phyloP scores from a whole-genome alignment of 2,113 vertebrate species.

The Pseudorasbora parva region DNA sequence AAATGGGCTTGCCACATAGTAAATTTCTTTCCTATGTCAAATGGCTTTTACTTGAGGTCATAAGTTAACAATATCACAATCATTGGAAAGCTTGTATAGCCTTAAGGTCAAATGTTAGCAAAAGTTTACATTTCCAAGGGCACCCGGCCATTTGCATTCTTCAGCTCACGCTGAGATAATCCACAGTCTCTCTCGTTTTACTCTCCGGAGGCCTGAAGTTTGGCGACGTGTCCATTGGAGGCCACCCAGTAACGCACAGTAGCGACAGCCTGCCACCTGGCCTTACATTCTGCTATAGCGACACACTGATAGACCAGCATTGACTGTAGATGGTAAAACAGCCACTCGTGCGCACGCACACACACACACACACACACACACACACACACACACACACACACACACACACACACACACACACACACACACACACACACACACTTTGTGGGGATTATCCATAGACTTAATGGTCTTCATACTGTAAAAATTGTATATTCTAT shows the following conservation, averaged over 20 bases:
- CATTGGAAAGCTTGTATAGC: background rate
- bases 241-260: background rate
- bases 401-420: background rate
- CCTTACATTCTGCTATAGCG: constrained; percentile 10
- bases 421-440: too few relatives aligned
- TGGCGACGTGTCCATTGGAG: background rate
- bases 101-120: constrained; percentile 31
- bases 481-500: too few relatives aligned
- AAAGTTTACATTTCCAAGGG: constrained; percentile 1
- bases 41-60: background rate
- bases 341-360: background rate
- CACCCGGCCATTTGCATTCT: constrained; percentile 13
- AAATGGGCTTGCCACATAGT: background rate
- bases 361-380: constrained; percentile 8
- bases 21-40: background rate
- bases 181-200: constrained; percentile 9
- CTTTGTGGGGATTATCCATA: too few relatives aligned
- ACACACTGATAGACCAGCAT: background rate
- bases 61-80: background rate
- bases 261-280: constrained; percentile 7
- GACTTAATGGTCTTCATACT: too few relatives aligned
- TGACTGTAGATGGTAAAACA: constrained; percentile 40
- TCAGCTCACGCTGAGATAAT: constrained; percentile 30
- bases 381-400: constrained; percentile 25
- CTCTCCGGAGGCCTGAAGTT: background rate